Percentiles rank a stretch among this genome's conserved stretches.
Conservation (phyloP, 2,888 invertebrate genomes). For the Cephus rjabovi region DNA sequence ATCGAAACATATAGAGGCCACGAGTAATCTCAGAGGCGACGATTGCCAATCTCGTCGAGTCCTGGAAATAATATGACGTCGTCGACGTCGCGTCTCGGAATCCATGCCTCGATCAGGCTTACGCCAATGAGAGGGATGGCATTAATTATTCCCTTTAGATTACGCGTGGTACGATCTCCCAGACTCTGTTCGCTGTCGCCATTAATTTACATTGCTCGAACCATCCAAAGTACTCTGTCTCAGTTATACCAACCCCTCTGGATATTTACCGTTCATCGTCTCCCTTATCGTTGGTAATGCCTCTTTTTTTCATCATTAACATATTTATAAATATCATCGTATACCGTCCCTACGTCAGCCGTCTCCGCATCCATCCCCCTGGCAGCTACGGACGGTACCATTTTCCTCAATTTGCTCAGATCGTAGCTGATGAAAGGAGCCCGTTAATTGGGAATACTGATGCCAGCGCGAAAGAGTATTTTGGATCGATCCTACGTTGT, state of each 20-base stretch:
- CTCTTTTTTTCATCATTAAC: slow-evolving; percentile 49
- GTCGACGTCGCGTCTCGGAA: not conserved
- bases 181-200: slow-evolving; percentile 27
- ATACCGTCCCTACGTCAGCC: not conserved
- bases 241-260: slow-evolving; percentile 12
- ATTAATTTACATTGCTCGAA: slow-evolving; percentile 35
- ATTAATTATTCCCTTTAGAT: slow-evolving; percentile 52
- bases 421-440: slow-evolving; percentile 54
- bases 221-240: not conserved
- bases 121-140: slow-evolving; percentile 32
- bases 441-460: slow-evolving; percentile 62
- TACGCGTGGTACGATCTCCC: slow-evolving; percentile 39
- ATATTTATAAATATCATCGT: slow-evolving; percentile 47
- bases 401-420: slow-evolving; percentile 29
- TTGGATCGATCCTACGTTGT: not conserved
- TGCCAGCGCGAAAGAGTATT: slow-evolving; percentile 43
- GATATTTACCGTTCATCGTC: slow-evolving; percentile 27
- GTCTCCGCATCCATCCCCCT: not conserved
- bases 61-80: not conserved
- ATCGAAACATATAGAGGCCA: not conserved
- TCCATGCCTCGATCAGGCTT: slow-evolving; percentile 12
- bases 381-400: not conserved
- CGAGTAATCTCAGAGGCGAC: not conserved
- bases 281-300: slow-evolving; percentile 41
- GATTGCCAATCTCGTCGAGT: not conserved